Evolutionary conservation across 2,888 invertebrate genomes (phyloP).

Genomic region (Hypomecis atomaria): DNA sequence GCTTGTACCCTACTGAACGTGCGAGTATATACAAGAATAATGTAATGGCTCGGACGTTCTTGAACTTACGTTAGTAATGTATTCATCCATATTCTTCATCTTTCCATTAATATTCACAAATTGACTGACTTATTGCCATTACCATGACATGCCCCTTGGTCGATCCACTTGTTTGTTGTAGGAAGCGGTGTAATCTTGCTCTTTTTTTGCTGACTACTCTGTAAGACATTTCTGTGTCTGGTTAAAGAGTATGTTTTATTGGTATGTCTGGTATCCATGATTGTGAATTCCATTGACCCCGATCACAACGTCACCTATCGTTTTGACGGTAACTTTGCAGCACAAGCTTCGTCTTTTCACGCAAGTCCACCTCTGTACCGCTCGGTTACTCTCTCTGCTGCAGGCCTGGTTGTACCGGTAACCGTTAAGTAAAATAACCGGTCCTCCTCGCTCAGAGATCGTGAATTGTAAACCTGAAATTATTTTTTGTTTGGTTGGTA

Average conservation of each 20-base stretch:
- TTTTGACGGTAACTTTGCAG: constrained; percentile 10
- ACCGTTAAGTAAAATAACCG: constrained; percentile 7
- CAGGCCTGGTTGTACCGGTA: constrained; percentile 9
- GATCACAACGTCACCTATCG: neutral
- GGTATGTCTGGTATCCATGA: neutral
- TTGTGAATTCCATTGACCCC: neutral
- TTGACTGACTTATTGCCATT: too few relatives aligned
- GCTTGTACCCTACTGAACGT: too few relatives aligned
- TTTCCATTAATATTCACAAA: too few relatives aligned
- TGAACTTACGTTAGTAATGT: too few relatives aligned
- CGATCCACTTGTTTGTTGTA: too few relatives aligned
- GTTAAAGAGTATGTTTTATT: neutral
- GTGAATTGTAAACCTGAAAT: constrained; percentile 3
- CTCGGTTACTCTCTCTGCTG: neutral
- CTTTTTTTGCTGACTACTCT: too few relatives aligned
- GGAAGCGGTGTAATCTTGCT: too few relatives aligned
- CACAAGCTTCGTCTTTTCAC: constrained; percentile 5
- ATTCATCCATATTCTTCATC: too few relatives aligned
- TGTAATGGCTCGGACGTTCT: too few relatives aligned
- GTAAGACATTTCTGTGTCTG: neutral
- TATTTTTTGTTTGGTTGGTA: neutral
- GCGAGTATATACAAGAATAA: too few relatives aligned
- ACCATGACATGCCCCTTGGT: too few relatives aligned
- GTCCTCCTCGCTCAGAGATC: constrained; percentile 7
- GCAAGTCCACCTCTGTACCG: constrained; percentile 2